Conservation (phyloP, 2,888 invertebrate genomes). For the Noctua pronuba region DNA sequence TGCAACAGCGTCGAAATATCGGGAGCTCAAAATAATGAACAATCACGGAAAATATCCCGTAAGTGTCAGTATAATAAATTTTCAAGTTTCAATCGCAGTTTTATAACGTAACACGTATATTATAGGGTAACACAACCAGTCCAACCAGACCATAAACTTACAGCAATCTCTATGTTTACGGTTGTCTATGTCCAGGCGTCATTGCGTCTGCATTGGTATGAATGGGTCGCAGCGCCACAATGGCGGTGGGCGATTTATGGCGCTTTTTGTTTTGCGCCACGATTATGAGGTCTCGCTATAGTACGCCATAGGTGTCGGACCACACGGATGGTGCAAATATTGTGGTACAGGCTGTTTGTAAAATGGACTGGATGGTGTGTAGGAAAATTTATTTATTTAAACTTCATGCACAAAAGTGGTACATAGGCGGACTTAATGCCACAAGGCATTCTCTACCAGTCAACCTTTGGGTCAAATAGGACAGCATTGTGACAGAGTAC, state of each 20-base stretch:
- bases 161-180: not conserved
- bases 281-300: slow-evolving; percentile 75
- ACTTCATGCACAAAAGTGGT: no score
- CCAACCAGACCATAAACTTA: not conserved
- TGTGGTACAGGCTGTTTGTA: slow-evolving; percentile 70
- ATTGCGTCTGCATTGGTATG: slow-evolving; percentile 72
- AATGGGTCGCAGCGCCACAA: slow-evolving; percentile 75
- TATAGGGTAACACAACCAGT: not conserved
- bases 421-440: no score
- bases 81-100: not conserved
- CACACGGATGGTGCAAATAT: slow-evolving; percentile 82
- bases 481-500: no score
- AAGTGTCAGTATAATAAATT: no score
- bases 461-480: no score
- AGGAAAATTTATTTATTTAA: no score
- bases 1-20: no score
- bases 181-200: slow-evolving; percentile 63
- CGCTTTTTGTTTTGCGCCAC: slow-evolving; percentile 82
- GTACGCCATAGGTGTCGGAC: slow-evolving; percentile 75
- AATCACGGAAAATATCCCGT: no score
- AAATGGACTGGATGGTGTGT: not conserved
- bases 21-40: no score
- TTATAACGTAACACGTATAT: not conserved
- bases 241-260: slow-evolving; percentile 83
- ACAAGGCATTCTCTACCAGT: no score